phyloP scores from a whole-genome alignment of 2,113 vertebrate genomes.

The Cynocephalus volans region DNA sequence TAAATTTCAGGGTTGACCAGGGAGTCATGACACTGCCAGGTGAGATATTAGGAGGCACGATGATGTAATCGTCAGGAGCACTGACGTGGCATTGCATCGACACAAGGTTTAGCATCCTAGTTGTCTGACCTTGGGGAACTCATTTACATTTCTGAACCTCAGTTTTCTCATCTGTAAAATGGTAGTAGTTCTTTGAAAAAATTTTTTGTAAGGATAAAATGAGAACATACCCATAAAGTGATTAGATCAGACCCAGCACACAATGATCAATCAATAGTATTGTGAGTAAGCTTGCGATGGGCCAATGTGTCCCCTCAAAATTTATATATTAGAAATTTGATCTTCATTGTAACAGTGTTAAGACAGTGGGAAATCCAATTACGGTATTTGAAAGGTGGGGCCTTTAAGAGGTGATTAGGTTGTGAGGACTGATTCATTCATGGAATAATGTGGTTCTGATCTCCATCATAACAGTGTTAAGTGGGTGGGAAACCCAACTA shows the following conservation, averaged over 20 bases:
- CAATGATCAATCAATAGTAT: background rate
- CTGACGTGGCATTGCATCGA: background rate
- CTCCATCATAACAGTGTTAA: too few relatives aligned
- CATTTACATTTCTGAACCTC: background rate
- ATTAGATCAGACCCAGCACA: background rate
- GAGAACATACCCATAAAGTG: background rate
- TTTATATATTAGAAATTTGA: too few relatives aligned
- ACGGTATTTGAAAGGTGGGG: too few relatives aligned
- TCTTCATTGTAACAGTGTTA: too few relatives aligned
- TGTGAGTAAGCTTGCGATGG: background rate
- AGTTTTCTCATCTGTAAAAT: background rate
- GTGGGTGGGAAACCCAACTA: too few relatives aligned
- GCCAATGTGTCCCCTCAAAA: too few relatives aligned
- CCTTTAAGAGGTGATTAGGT: too few relatives aligned
- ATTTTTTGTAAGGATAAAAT: background rate
- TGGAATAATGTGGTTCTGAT: too few relatives aligned
- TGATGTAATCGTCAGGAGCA: background rate
- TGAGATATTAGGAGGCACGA: background rate
- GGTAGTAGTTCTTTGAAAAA: background rate
- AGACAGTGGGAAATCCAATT: too few relatives aligned
- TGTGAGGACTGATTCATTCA: too few relatives aligned
- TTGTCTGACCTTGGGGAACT: background rate
- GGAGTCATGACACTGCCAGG: background rate
- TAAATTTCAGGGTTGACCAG: background rate
- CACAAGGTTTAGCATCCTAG: background rate